Base-by-base conservation (phyloP, 2,888 invertebrate genomes). In the Mamestra brassicae region DNA sequence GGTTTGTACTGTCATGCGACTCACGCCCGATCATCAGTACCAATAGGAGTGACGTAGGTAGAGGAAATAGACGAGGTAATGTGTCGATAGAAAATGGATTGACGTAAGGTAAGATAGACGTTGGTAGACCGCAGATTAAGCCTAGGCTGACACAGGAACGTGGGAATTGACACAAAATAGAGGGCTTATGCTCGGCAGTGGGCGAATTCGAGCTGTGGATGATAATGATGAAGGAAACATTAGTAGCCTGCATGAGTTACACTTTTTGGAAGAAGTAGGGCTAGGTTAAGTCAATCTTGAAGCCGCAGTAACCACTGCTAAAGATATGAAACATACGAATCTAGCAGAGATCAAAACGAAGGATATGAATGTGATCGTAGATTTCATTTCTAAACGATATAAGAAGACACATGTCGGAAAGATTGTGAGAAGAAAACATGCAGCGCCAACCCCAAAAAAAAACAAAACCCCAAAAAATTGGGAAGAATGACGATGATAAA, bases 31-130 rank as follows among this genome's bases (percentile, higher is more conserved):
- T 54, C 62, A 84, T 69, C 57, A 63, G 36, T 50, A 38, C 61
- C 66, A 72, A 80, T 67, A 57, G 36, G n/a, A 8, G 55, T 80
- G 83, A 78, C 78, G 62, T 67, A 36, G 17, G 2, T 15, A 26
- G 7, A 74, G 36, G 17, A 52, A 36, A 55, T 42, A 72, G 13
- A 52, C 17, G 4, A 54, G 47, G 10, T 58, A 52, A 69, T 2
- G 17, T 26, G 45, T 0, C 17, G 36, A 50, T 50, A 26, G n/a
- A 57, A 42, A 7, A 13, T 45, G 26, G 47, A 15, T 54, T 76
- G 13, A 13, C 34, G 3, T 8, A 50, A 4, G 2, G 13, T 47
- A 13, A 47, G 11, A 45, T 0, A 26, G 26, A 26, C 11, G 47
- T 47, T 11, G 47, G 47, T 47, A 47, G 10, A 47, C 11, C 11